These are phyloP conservation scores for Amphipoea lucens DNA, from an alignment of 2,888 invertebrate genomes.

Conservation along the genomic window DNA sequence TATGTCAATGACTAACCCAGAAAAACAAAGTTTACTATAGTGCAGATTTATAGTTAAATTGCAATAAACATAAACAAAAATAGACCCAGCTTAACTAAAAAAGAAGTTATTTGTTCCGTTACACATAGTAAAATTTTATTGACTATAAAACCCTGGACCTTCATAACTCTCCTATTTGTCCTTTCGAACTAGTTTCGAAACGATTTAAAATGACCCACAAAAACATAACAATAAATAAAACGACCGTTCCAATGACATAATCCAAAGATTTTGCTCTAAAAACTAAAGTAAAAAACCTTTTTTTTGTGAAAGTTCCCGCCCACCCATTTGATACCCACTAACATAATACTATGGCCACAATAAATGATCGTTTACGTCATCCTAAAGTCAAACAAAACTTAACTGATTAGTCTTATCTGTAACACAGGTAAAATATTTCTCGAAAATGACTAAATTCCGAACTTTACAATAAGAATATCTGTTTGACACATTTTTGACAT, in stretches of 20 bases:
- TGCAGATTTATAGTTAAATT: slow-evolving; percentile 6
- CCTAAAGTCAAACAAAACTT: slow-evolving; percentile 82
- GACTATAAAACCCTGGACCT: slow-evolving; percentile 59
- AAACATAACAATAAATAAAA: slow-evolving; percentile 65
- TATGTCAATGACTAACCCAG: not conserved
- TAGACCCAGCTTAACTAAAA: slow-evolving; percentile 28
- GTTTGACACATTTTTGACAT: slow-evolving; percentile 56
- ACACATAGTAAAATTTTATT: slow-evolving; percentile 58
- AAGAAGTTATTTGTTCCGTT: slow-evolving; percentile 44
- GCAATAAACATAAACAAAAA: slow-evolving; percentile 44
- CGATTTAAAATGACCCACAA: slow-evolving; percentile 58
- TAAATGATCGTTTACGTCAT: slow-evolving; percentile 76
- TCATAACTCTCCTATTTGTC: slow-evolving; percentile 60
- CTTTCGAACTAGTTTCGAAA: slow-evolving; percentile 55
- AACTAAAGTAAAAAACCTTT: slow-evolving; percentile 56
- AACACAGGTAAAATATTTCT: slow-evolving; percentile 83
- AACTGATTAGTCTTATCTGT: slow-evolving; percentile 87
- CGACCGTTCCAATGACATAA: slow-evolving; percentile 73
- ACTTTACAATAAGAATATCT: slow-evolving; percentile 58
- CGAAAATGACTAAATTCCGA: slow-evolving; percentile 80
- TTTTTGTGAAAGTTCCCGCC: slow-evolving; percentile 74
- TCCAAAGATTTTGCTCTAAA: slow-evolving; percentile 67
- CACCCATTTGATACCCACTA: slow-evolving; percentile 66
- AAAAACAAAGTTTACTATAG: not conserved
- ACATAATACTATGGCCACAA: slow-evolving; percentile 64